These are phyloP conservation scores for Decapterus maruadsi DNA, from an alignment of 2,797 vertebrate species.

Conservation along the genomic window DNA sequence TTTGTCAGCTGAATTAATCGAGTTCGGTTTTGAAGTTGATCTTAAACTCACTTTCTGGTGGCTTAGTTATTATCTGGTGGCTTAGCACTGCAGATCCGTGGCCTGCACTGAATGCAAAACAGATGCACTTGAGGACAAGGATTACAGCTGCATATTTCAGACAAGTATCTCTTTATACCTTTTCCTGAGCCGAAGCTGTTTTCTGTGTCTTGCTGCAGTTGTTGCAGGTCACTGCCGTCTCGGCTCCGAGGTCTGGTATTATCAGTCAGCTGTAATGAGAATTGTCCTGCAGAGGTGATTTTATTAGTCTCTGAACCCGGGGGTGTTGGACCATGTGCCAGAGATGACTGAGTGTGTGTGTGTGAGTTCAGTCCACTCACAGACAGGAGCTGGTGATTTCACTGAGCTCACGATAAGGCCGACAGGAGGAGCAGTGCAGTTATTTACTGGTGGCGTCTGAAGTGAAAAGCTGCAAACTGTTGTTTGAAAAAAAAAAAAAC, in stretches of 20 bases:
- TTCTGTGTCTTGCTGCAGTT: constrained; percentile 1
- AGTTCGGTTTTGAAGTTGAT: constrained; percentile 31
- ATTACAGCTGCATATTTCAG: constrained; percentile 19
- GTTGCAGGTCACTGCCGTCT: constrained; percentile 6
- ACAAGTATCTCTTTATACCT: constrained; percentile 15
- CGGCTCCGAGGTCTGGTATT: constrained; percentile 2
- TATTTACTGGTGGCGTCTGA: not conserved
- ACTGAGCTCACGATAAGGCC: not conserved
- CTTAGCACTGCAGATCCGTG: not conserved
- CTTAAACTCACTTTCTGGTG: constrained; percentile 18
- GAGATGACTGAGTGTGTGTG: not conserved
- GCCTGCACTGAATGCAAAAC: constrained; percentile 39
- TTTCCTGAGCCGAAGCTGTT: constrained; percentile 11
- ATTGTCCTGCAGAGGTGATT: constrained; percentile 15
- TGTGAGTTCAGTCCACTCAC: not conserved
- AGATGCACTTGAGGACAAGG: constrained; percentile 21
- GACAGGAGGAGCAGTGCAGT: not conserved
- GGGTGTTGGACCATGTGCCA: not conserved
- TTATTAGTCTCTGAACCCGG: constrained; percentile 1
- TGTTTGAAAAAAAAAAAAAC: no score
- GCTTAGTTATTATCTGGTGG: constrained; percentile 36
- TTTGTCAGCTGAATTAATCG: constrained; percentile 15
- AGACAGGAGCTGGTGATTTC: not conserved
- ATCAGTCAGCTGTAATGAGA: constrained; percentile 29
- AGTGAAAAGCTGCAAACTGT: not conserved